Percentiles rank a stretch among this genome's conserved stretches.
Evolutionary conservation across 2,797 vertebrate genomes (phyloP).

Genomic region (Sitta carolinensis): DNA sequence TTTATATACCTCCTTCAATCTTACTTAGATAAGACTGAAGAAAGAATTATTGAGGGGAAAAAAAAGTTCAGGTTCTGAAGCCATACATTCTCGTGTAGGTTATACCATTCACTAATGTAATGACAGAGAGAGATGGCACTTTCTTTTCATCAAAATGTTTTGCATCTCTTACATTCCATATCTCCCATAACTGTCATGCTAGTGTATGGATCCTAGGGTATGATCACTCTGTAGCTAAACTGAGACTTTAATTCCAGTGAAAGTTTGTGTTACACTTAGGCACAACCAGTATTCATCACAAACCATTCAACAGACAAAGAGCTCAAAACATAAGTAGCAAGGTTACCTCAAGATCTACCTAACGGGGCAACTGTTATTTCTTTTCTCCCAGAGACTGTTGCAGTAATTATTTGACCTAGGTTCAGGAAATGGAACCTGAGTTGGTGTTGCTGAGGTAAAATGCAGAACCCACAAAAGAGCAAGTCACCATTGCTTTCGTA

Average conservation of each 20-base stretch:
- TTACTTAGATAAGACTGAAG: background rate
- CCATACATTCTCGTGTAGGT: rapidly evolving
- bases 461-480: background rate
- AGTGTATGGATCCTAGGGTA: background rate
- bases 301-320: background rate
- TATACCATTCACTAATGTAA: background rate
- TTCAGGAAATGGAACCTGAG: background rate
- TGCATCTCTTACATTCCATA: background rate
- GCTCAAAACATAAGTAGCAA: background rate
- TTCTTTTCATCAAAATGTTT: background rate
- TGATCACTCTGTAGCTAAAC: background rate
- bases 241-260: background rate
- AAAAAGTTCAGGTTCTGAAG: background rate
- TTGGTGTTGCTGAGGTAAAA: background rate
- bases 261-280: background rate
- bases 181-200: background rate
- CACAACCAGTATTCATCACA: background rate
- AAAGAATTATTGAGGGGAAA: background rate
- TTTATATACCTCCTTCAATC: background rate
- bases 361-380: background rate
- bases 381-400: background rate
- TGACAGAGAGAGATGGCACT: background rate
- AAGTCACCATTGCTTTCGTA: background rate
- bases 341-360: background rate
- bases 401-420: background rate